Evolutionary conservation across 2,888 invertebrate genomes (phyloP), one percentile per base, ranked within the genome.

Genomic region (Mythimna albipuncta): DNA sequence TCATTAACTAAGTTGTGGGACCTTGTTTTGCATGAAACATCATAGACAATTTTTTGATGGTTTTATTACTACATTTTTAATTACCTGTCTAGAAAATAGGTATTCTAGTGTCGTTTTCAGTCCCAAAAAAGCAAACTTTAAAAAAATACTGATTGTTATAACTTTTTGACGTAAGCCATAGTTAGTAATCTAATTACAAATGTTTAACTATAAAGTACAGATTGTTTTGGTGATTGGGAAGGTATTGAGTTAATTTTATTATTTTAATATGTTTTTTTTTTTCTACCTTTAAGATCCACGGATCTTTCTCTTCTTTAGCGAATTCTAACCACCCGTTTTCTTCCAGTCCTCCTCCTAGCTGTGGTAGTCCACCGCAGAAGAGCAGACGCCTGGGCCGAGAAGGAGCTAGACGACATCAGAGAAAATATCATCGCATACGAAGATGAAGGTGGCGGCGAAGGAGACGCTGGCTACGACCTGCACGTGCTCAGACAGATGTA

Each of bases 341-440:
- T 68, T 77, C 63, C 16, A 97, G 98, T 99, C 75, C 97, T 99
- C 26, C 96, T 99, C n/a, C 93, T 99, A 82, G 98, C 99, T 5
- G 98, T 98, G 38, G 98, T 99, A 0, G 98, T 99, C n/a, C 98
- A 99, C 87, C 98, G 98, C 85, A 97, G 98, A 59, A 97, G 98
- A 84, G 98, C 98, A 73, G 98, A 98, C 88, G 98, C 98, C 72
- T 97, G 98, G 96, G 98, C 98, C 58, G 98, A 98, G 90, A 99
- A 99, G 90, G 99, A 99, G 87, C 98, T 99, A 84, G 99, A 99
- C 89, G 99, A 99, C 90, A 99, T 99, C 50, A 97, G 99, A 75
- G 99, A 99, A 93, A 99, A 99, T 88, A 99, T 99, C 79, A 99
- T 99, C 86, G 99, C 99, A 87, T 99, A 99, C 90, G 99, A 99